Percentiles rank a stretch among this genome's conserved stretches.
These are phyloP conservation scores for Leucoraja ocellata DNA, from an alignment of 2,797 vertebrate genomes.

Conservation along the genomic window DNA sequence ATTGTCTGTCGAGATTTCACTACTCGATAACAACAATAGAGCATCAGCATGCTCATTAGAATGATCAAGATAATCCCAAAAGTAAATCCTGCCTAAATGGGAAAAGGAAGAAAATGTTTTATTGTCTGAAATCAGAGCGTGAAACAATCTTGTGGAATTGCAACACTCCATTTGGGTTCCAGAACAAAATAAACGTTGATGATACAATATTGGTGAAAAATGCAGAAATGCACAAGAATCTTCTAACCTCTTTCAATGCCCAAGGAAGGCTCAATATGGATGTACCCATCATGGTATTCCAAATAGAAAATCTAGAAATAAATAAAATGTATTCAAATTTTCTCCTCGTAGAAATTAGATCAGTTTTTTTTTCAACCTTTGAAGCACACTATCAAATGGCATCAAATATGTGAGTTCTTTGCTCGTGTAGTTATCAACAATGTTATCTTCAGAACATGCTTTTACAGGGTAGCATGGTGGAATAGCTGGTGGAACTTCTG, in stretches of 20 bases:
- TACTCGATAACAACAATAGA: conserved; percentile 90
- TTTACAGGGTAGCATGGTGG: neutral
- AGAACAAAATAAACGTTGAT: neutral
- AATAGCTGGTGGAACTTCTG: too few species aligned
- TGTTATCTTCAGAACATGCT: neutral
- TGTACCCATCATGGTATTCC: conserved; percentile 99
- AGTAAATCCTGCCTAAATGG: conserved; percentile 82
- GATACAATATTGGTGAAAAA: neutral
- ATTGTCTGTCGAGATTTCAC: conserved; percentile 78
- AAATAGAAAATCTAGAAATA: conserved; percentile 83
- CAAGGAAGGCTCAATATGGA: conserved; percentile 95
- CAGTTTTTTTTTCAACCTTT: neutral
- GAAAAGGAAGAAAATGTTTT: conserved; percentile 41
- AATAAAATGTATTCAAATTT: conserved; percentile 30
- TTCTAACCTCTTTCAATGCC: conserved; percentile 88
- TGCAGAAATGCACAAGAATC: neutral
- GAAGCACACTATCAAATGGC: neutral
- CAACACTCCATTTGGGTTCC: neutral
- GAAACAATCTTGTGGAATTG: neutral
- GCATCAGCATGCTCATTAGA: conserved; percentile 76
- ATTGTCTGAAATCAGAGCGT: neutral
- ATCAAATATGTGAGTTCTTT: neutral
- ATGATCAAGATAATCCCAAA: conserved; percentile 76
- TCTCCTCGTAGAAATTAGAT: neutral
- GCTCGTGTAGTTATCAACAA: neutral